Conservation (phyloP, 2,888 invertebrate genomes). For the Neoscelio sp. region DNA sequence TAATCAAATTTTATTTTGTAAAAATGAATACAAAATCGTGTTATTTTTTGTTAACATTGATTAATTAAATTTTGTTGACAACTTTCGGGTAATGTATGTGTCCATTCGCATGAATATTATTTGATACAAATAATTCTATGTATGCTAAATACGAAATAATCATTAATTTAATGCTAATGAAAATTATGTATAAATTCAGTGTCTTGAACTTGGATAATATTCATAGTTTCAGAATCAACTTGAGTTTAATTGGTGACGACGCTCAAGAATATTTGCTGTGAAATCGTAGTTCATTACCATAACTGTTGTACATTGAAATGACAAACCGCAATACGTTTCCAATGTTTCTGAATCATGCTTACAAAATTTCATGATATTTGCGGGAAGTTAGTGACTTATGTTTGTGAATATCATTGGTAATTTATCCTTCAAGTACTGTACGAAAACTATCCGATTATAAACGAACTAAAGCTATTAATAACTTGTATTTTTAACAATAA, state of each 20-base stretch:
- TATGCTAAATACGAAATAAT: not conserved
- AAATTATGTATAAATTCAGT: slow-evolving; percentile 14
- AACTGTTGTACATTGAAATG: slow-evolving; percentile 34
- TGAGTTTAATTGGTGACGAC: slow-evolving; percentile 31
- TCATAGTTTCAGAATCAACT: slow-evolving; percentile 25
- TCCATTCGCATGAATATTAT: too few species aligned
- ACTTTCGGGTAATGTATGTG: too few species aligned
- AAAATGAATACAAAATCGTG: slow-evolving; percentile 2
- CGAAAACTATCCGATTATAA: too few species aligned
- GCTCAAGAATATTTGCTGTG: slow-evolving; percentile 46
- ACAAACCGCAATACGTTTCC: slow-evolving; percentile 40
- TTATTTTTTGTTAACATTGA: too few species aligned
- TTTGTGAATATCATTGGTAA: slow-evolving; percentile 16
- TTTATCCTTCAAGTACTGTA: not conserved
- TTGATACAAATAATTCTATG: too few species aligned
- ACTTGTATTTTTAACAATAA: not conserved
- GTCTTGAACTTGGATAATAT: slow-evolving; percentile 39
- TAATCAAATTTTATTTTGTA: not conserved
- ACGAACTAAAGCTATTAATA: not conserved
- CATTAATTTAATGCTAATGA: slow-evolving; percentile 9
- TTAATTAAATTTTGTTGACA: too few species aligned
- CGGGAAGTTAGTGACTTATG: slow-evolving; percentile 34
- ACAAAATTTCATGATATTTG: slow-evolving; percentile 39
- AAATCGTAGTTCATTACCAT: slow-evolving; percentile 46
- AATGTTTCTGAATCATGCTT: slow-evolving; percentile 32